phyloP scores from a whole-genome alignment of 2,797 vertebrate species.

The Austrolebias charrua region DNA sequence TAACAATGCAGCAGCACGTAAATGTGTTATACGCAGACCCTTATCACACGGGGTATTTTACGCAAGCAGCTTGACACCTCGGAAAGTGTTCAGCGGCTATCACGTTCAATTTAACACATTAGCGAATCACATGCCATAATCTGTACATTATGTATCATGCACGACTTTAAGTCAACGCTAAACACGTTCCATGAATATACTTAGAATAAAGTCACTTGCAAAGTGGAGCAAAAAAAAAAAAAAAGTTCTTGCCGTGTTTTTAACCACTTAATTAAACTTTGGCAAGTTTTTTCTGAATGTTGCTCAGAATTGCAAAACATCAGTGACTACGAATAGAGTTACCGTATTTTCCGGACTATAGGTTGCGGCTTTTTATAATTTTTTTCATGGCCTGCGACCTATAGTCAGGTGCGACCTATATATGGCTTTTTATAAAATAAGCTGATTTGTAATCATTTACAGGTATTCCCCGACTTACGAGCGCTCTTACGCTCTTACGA shows the following conservation, averaged over 20 bases:
- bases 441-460: no score
- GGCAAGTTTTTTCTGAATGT: conserved; percentile 8
- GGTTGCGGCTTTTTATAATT: no score
- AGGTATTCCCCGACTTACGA: no score
- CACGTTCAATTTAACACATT: conserved; percentile 41
- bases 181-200: neutral
- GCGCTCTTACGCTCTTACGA: no score
- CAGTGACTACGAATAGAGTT: conserved; percentile 15
- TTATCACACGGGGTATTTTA: conserved; percentile 52
- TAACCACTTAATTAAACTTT: neutral
- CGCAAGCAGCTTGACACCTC: conserved; percentile 46
- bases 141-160: conserved; percentile 2
- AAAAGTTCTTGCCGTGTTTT: no score
- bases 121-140: conserved; percentile 7
- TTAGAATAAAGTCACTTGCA: neutral
- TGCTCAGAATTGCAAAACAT: conserved; percentile 18
- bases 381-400: no score
- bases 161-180: no score
- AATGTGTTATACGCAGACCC: conserved; percentile 29
- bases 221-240: no score
- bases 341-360: no score
- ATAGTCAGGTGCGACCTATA: no score
- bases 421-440: no score
- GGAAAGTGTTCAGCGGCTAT: conserved; percentile 32
- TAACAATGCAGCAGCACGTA: conserved; percentile 52